phyloP scores from a whole-genome alignment of 2,797 vertebrate species.

The Pangasius djambal region DNA sequence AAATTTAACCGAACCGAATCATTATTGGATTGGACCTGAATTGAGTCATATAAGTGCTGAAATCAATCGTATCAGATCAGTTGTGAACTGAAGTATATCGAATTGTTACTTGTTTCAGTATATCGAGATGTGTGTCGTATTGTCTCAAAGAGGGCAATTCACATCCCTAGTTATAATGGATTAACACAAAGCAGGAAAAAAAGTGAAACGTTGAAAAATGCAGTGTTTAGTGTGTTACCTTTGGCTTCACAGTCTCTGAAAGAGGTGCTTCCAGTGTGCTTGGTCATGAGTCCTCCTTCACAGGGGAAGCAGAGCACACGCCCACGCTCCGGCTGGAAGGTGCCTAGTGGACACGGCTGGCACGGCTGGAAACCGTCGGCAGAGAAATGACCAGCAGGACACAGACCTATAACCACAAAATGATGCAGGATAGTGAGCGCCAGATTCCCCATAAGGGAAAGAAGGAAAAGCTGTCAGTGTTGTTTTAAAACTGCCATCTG shows the following conservation, averaged over 20 bases:
- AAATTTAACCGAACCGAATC: not conserved
- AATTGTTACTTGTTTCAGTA: not conserved
- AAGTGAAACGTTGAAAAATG: not conserved
- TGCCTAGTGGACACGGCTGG: constrained; percentile 81
- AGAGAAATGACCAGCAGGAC: constrained; percentile 88
- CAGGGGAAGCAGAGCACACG: constrained; percentile 91
- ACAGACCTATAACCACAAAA: constrained; percentile 82
- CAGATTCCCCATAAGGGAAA: not conserved
- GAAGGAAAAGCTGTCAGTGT: not conserved
- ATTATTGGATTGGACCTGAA: not conserved
- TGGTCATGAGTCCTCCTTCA: constrained; percentile 91
- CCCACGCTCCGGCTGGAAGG: constrained; percentile 88
- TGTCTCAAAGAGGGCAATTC: not conserved
- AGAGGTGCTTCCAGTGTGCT: constrained; percentile 80
- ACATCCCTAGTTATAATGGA: not conserved
- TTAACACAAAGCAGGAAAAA: not conserved
- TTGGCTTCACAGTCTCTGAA: constrained; percentile 96
- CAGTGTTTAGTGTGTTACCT: constrained; percentile 72
- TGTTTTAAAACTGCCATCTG: not conserved
- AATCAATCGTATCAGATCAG: not conserved
- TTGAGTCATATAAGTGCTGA: not conserved
- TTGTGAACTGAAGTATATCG: not conserved
- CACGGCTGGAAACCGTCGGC: constrained; percentile 90
- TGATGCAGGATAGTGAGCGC: not conserved
- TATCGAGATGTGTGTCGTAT: not conserved